phyloP scores from a whole-genome alignment of 2,113 vertebrate genomes.

The Hemibagrus wyckioides region DNA sequence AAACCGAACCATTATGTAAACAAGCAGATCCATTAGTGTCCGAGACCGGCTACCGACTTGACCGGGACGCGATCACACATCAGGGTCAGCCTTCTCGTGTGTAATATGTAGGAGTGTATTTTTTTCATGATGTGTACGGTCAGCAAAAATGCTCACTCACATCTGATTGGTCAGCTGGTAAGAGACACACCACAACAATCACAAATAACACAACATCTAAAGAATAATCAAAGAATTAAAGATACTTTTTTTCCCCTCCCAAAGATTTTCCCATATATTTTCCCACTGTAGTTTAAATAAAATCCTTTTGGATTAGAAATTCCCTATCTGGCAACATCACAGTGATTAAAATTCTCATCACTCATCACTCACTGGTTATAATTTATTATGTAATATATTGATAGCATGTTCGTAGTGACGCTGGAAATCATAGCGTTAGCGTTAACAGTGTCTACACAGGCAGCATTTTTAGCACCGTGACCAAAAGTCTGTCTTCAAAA shows the following conservation, averaged over 20 bases:
- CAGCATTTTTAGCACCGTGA: background rate
- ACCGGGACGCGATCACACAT: no score
- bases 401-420: background rate
- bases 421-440: background rate
- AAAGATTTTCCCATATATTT: background rate
- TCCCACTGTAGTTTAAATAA: background rate
- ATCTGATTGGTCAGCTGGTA: background rate
- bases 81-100: background rate
- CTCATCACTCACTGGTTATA: no score
- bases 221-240: background rate
- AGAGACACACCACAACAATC: no score
- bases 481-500: background rate
- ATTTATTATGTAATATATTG: background rate
- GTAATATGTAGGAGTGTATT: background rate
- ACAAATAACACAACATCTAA: background rate
- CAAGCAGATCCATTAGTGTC: background rate
- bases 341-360: no score
- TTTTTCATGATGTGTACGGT: no score
- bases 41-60: no score
- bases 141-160: background rate
- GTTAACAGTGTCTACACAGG: background rate
- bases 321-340: constrained; percentile 7
- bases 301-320: background rate
- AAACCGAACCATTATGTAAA: no score
- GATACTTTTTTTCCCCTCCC: background rate